phyloP scores from a whole-genome alignment of 2,113 vertebrate genomes.

The Ariopsis seemanni region DNA sequence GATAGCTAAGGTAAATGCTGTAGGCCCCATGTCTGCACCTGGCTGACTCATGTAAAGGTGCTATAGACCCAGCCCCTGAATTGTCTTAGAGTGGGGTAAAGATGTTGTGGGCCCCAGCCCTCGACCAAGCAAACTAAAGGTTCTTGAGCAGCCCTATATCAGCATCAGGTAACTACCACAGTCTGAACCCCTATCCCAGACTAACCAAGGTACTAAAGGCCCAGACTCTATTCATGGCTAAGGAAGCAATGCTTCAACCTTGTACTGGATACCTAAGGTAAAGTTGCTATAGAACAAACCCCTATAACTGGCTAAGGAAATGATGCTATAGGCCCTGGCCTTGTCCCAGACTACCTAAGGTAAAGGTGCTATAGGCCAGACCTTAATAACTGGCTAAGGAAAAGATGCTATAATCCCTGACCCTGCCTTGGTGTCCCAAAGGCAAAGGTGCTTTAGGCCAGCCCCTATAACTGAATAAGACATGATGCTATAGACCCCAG shows the following conservation, averaged over 20 bases:
- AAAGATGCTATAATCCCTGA: neutral
- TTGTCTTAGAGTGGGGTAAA: neutral
- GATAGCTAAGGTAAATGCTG: neutral
- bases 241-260: neutral
- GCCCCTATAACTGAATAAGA: neutral
- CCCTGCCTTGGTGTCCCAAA: neutral
- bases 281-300: neutral
- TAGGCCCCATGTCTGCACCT: neutral
- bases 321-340: neutral
- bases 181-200: neutral
- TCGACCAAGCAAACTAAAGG: neutral
- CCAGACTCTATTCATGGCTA: neutral
- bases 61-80: neutral
- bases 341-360: neutral
- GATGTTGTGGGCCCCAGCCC: neutral
- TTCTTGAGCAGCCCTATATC: neutral
- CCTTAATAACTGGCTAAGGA: neutral
- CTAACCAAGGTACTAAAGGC: neutral
- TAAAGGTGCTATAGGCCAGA: constrained; percentile 5
- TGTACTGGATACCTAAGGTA: neutral
- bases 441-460: neutral
- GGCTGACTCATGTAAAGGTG: neutral
- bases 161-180: neutral
- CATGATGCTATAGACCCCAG: neutral
- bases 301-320: neutral